phyloP scores from a whole-genome alignment of 2,797 vertebrate species.

The Okamejei kenojei region DNA sequence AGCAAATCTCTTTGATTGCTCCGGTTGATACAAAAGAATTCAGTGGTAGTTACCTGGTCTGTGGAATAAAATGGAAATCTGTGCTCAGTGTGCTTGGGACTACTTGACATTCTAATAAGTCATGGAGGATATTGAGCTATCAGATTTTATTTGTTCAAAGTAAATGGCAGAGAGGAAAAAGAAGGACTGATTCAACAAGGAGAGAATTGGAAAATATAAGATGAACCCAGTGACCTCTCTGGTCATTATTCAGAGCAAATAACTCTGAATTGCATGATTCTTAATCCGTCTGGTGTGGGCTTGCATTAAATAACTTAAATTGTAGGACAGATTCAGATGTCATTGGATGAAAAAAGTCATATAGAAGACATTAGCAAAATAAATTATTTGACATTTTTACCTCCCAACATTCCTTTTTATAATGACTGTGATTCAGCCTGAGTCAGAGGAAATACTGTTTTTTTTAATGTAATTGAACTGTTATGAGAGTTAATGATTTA shows the following conservation, averaged over 20 bases:
- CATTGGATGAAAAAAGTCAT: background rate
- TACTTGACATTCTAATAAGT: slow-evolving; percentile 34
- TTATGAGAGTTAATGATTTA: background rate
- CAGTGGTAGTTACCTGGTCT: background rate
- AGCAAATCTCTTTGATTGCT: background rate
- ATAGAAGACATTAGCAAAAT: background rate
- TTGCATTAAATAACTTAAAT: background rate
- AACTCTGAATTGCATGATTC: background rate
- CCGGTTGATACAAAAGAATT: background rate
- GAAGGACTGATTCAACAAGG: background rate
- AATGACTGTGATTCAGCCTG: background rate
- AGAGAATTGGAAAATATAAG: slow-evolving; percentile 30
- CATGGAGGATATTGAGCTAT: slow-evolving; percentile 36
- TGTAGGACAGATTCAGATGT: background rate
- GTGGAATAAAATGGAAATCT: slow-evolving; percentile 11
- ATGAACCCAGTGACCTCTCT: background rate
- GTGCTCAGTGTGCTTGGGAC: slow-evolving; percentile 18
- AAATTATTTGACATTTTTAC: background rate
- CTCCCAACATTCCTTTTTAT: background rate
- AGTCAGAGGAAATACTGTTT: background rate
- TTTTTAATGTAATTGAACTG: background rate
- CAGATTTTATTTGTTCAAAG: slow-evolving; percentile 37
- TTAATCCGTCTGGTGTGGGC: background rate
- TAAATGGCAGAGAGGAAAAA: background rate
- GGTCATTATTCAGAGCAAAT: background rate